Conservation (phyloP, 35 echinoderm and acorn worm genomes). For the Acanthaster planci region DNA sequence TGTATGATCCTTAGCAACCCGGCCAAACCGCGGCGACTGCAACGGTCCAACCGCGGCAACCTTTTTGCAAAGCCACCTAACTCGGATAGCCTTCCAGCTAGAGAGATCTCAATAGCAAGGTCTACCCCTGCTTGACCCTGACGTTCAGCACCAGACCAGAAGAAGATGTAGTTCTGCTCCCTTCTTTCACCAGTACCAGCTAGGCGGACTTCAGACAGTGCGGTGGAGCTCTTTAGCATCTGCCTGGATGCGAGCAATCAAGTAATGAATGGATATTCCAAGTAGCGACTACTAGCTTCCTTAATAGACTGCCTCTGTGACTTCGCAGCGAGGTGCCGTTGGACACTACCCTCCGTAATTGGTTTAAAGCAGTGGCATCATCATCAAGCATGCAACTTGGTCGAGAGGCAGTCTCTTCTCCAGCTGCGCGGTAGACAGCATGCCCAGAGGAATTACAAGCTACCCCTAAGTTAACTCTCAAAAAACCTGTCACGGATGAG, state of each 20-base stretch:
- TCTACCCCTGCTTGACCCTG: constrained; percentile 5
- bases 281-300: constrained; percentile 13
- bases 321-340: constrained; percentile 22
- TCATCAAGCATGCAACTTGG: constrained; percentile 34
- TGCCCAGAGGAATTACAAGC: neutral
- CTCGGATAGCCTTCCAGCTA: neutral
- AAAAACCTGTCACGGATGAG: neutral
- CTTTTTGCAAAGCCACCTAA: no score
- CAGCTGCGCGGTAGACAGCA: constrained; percentile 11
- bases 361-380: constrained; percentile 31
- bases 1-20: no score
- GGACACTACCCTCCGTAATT: neutral
- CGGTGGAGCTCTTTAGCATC: constrained; percentile 32
- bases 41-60: no score
- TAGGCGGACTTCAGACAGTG: constrained; percentile 36
- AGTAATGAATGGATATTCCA: no score
- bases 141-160: constrained; percentile 32
- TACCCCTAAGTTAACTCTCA: constrained; percentile 11
- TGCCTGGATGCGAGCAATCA: neutral
- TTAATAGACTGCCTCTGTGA: constrained; percentile 13
- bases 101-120: constrained; percentile 2
- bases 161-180: constrained; percentile 17
- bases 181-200: constrained; percentile 36
- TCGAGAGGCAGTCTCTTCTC: constrained; percentile 36
- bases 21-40: no score